Percentiles rank a stretch among this genome's conserved stretches.
Conservation (phyloP, 2,113 vertebrate genomes). For the Boleophthalmus pectinirostris region DNA sequence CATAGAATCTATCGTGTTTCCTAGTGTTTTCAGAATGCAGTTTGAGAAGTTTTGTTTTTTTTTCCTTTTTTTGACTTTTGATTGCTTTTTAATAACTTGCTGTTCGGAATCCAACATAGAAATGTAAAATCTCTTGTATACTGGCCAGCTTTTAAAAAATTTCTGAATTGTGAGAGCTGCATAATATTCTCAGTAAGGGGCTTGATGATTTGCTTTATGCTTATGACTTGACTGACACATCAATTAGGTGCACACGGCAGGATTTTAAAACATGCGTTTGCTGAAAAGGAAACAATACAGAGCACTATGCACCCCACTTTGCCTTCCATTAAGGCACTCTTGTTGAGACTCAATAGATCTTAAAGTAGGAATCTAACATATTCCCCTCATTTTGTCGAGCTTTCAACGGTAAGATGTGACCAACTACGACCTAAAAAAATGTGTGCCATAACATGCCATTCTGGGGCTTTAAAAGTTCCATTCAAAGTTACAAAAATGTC, state of each 20-base stretch:
- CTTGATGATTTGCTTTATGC: constrained; percentile 26
- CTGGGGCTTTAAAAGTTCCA: background rate
- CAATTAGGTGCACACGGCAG: constrained; percentile 33
- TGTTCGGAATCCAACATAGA: constrained; percentile 23
- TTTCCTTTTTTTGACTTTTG: background rate
- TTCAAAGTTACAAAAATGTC: background rate
- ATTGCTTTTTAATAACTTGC: background rate
- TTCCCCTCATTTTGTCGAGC: background rate
- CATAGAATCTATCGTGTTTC: background rate
- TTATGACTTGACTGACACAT: constrained; percentile 33
- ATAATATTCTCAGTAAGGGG: background rate
- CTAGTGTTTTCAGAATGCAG: too few relatives aligned
- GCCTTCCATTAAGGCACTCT: background rate
- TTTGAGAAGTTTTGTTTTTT: too few relatives aligned
- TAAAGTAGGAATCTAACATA: background rate
- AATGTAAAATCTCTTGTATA: constrained; percentile 28
- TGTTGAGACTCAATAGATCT: background rate
- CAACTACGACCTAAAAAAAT: background rate
- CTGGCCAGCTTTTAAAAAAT: constrained; percentile 10
- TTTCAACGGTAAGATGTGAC: background rate
- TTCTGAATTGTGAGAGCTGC: background rate
- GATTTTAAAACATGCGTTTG: constrained; percentile 13
- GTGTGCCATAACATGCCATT: background rate
- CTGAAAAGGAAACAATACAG: constrained; percentile 23
- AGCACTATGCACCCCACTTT: background rate